Percentiles rank a stretch among this genome's conserved stretches.
These are phyloP conservation scores for Ethmia dodecea DNA, from an alignment of 2,888 invertebrate species.

Conservation along the genomic window DNA sequence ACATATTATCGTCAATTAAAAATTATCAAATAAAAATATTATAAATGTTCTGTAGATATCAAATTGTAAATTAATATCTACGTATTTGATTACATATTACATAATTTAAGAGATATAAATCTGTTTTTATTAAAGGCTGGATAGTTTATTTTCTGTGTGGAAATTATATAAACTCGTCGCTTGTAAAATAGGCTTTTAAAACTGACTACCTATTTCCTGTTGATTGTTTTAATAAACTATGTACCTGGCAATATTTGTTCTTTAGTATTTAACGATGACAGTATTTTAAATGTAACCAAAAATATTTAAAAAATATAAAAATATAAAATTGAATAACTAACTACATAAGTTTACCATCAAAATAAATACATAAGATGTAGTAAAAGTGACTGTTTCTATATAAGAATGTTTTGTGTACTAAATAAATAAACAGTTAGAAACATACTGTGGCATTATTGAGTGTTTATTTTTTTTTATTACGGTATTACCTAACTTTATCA, in stretches of 20 bases:
- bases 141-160: conserved; percentile 13
- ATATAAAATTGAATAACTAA: conserved; percentile 3
- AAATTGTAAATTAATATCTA: not conserved
- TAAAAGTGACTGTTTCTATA: conserved; percentile 51
- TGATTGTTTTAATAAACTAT: conserved; percentile 3
- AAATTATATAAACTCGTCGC: conserved; percentile 12
- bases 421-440: conserved; percentile 57
- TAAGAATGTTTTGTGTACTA: conserved; percentile 51
- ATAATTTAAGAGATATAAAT: not conserved
- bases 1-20: conserved; percentile 18
- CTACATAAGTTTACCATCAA: conserved; percentile 69
- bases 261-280: not conserved
- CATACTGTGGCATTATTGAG: conserved; percentile 33
- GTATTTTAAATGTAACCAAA: not conserved
- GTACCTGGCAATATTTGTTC: conserved; percentile 8
- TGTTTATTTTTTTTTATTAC: conserved; percentile 24
- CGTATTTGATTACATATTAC: too few relatives aligned
- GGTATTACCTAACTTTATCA: too few relatives aligned
- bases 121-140: conserved; percentile 40
- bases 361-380: conserved; percentile 29
- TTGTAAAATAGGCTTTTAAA: conserved; percentile 22
- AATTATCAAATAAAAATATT: conserved; percentile 15
- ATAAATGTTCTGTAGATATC: conserved; percentile 11
- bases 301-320: not conserved
- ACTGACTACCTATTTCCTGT: too few relatives aligned